phyloP scores from a whole-genome alignment of 2,113 vertebrate genomes.

The Steatornis caripensis region DNA sequence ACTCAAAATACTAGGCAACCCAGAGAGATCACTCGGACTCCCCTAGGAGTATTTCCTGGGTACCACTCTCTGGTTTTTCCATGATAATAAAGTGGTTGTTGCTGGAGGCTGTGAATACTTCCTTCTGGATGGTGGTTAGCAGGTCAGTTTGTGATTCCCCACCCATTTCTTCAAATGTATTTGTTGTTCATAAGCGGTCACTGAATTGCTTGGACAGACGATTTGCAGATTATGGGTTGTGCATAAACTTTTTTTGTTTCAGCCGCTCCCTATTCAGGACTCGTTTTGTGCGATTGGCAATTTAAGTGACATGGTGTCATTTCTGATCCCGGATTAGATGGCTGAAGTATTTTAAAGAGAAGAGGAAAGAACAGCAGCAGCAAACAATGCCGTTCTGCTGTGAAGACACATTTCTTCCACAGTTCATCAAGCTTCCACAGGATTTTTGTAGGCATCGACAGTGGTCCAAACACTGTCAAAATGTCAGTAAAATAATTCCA shows the following conservation, averaged over 20 bases:
- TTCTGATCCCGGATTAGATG: slow-evolving; percentile 22
- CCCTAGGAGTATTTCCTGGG: neutral
- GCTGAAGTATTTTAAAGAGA: slow-evolving; percentile 27
- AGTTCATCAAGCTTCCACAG: neutral
- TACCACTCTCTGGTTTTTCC: neutral
- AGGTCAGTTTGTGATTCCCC: neutral
- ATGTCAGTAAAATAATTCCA: neutral
- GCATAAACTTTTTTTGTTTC: neutral
- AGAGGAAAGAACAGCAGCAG: neutral
- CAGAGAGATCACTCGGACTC: neutral
- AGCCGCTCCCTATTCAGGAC: neutral
- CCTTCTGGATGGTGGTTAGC: neutral
- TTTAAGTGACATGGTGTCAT: neutral
- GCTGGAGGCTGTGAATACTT: neutral
- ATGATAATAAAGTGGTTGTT: neutral
- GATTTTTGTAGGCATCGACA: neutral
- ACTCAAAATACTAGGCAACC: neutral
- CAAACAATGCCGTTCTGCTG: neutral
- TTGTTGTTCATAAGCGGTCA: neutral
- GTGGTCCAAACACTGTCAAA: neutral
- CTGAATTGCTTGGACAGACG: neutral
- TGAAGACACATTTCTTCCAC: slow-evolving; percentile 7
- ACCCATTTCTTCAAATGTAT: neutral
- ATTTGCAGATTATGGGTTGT: neutral
- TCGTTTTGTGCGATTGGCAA: neutral